Percentiles rank a stretch among this genome's conserved stretches.
Conservation (phyloP, 2,888 invertebrate genomes). For the Muschampia plurimacula region DNA sequence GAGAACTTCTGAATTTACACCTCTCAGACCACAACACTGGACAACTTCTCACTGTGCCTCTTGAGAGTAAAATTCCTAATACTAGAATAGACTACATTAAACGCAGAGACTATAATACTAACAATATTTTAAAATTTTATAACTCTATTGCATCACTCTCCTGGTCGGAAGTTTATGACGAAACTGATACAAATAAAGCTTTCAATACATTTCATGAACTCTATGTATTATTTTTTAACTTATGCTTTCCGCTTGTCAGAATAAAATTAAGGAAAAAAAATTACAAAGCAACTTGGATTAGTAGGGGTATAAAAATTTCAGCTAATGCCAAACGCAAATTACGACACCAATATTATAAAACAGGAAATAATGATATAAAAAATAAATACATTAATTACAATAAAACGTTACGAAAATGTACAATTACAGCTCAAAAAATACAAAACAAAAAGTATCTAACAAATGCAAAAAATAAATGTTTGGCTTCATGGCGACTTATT, state of each 20-base stretch:
- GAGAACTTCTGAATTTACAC: neutral
- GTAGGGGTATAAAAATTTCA: constrained; percentile 7
- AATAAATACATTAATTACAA: neutral
- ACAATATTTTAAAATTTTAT: neutral
- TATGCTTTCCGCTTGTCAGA: neutral
- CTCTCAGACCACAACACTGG: constrained; percentile 16
- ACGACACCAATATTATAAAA: constrained; percentile 4
- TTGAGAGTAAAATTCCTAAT: neutral
- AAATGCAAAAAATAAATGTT: neutral
- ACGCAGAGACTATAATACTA: neutral
- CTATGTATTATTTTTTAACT: neutral
- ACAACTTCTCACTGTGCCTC: neutral
- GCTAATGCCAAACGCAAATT: constrained; percentile 1
- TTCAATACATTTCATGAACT: neutral
- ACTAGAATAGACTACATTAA: neutral
- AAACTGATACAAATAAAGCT: neutral
- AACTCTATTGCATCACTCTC: neutral
- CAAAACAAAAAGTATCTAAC: neutral
- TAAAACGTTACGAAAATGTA: neutral
- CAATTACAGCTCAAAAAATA: neutral
- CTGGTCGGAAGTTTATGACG: constrained; percentile 7
- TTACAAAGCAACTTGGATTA: neutral
- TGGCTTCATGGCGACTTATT: neutral
- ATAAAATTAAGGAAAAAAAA: neutral
- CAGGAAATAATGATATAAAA: neutral